Conservation (phyloP, 2,797 vertebrate species). For the Champsocephalus gunnari region DNA sequence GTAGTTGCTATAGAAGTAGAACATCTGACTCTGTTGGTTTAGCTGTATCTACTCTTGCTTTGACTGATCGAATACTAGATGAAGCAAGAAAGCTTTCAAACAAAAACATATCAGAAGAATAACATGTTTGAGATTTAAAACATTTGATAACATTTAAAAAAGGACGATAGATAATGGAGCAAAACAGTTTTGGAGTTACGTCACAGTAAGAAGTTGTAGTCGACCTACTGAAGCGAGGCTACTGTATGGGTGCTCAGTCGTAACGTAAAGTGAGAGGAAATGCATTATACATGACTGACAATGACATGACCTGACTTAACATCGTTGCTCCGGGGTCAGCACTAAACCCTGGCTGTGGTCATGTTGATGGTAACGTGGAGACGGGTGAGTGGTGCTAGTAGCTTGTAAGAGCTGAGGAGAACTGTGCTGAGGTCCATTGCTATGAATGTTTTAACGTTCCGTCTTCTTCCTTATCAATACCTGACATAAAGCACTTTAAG, state of each 20-base stretch:
- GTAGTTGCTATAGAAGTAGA: neutral
- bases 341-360: neutral
- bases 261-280: neutral
- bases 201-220: neutral
- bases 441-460: neutral
- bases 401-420: neutral
- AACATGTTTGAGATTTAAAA: neutral
- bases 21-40: neutral
- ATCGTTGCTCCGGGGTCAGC: conserved; percentile 1
- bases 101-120: neutral
- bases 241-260: neutral
- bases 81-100: too few relatives aligned
- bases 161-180: neutral
- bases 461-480: neutral
- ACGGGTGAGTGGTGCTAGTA: neutral
- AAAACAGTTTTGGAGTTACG: neutral
- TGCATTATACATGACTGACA: conserved; percentile 11
- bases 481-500: neutral
- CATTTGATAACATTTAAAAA: neutral
- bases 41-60: neutral
- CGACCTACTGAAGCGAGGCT: neutral
- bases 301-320: conserved; percentile 6
- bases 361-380: conserved; percentile 2
- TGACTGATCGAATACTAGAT: neutral
- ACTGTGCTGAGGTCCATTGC: neutral